These are phyloP conservation scores for Seriola aureovittata DNA, from an alignment of 2,113 vertebrate genomes.

Conservation along the genomic window DNA sequence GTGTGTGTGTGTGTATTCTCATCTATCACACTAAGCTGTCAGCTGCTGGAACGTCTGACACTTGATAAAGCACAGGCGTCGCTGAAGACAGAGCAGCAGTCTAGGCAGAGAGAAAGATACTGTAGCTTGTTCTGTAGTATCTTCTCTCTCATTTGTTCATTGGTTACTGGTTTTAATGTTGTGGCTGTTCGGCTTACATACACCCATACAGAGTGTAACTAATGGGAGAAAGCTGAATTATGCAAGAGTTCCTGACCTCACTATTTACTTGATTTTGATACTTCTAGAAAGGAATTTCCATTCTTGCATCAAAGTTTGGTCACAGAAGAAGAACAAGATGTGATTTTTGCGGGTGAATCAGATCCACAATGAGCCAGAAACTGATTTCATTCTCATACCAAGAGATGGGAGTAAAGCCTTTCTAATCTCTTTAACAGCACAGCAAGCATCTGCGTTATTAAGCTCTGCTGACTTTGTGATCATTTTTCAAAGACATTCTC, in stretches of 20 bases:
- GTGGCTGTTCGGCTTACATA: neutral
- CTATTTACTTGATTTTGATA: neutral
- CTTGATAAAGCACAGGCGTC: slow-evolving; percentile 56
- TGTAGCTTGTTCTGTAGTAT: neutral
- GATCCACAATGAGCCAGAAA: neutral
- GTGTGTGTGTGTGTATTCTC: slow-evolving; percentile 14
- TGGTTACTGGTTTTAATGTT: too few relatives aligned
- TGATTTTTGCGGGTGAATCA: slow-evolving; percentile 10
- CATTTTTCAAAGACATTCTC: neutral
- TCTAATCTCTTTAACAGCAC: neutral
- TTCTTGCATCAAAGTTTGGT: slow-evolving; percentile 25
- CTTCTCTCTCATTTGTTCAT: neutral
- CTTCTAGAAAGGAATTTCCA: slow-evolving; percentile 1
- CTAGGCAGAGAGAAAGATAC: slow-evolving; percentile 24
- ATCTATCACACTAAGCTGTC: slow-evolving; percentile 56
- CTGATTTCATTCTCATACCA: neutral
- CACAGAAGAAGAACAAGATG: neutral
- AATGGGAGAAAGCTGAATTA: neutral
- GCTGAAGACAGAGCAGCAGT: slow-evolving; percentile 44
- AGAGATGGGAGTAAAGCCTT: too few relatives aligned
- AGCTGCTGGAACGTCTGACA: slow-evolving; percentile 53
- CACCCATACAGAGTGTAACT: slow-evolving; percentile 1
- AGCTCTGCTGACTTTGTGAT: neutral
- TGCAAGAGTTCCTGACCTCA: slow-evolving; percentile 12
- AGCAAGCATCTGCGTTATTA: neutral